Evolutionary conservation across 2,888 invertebrate species (phyloP).

Genomic region (Calameuta filiformis): DNA sequence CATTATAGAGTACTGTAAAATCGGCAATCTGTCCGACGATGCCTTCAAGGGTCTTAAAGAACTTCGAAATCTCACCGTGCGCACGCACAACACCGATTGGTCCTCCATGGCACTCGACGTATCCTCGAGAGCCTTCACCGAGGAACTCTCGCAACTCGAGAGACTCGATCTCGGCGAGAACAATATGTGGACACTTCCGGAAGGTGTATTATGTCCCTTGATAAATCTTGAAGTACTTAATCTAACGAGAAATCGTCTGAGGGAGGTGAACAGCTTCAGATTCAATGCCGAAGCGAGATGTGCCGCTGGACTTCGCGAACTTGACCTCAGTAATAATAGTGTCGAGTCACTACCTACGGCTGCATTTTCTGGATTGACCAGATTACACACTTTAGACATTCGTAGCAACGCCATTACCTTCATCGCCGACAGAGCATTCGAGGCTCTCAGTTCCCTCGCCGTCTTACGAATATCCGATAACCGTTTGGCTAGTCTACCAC

Average conservation of each 20-base stretch:
- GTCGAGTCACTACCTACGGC: constrained; percentile 80
- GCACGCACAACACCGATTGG: constrained; percentile 88
- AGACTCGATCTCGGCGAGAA: constrained; percentile 82
- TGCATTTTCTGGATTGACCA: constrained; percentile 77
- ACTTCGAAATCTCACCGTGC: constrained; percentile 81
- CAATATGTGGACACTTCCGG: constrained; percentile 83
- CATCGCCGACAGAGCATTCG: constrained; percentile 82
- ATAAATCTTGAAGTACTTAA: constrained; percentile 80
- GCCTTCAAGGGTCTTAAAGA: constrained; percentile 85
- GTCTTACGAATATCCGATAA: constrained; percentile 85
- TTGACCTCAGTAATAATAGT: constrained; percentile 83
- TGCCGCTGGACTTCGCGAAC: constrained; percentile 75
- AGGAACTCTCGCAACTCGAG: constrained; percentile 79
- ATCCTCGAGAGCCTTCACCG: constrained; percentile 78
- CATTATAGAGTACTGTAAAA: constrained; percentile 85
- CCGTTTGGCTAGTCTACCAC: constrained; percentile 81
- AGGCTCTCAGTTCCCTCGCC: constrained; percentile 78
- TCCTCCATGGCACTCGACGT: constrained; percentile 83
- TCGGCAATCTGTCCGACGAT: constrained; percentile 82
- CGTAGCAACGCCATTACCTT: constrained; percentile 82
- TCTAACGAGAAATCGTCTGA: constrained; percentile 81
- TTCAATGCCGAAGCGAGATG: constrained; percentile 78
- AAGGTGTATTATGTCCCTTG: constrained; percentile 81
- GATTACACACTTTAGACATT: constrained; percentile 79
- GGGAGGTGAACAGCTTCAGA: constrained; percentile 79